phyloP scores from a whole-genome alignment of 2,113 vertebrate species.

The Euleptes europaea region DNA sequence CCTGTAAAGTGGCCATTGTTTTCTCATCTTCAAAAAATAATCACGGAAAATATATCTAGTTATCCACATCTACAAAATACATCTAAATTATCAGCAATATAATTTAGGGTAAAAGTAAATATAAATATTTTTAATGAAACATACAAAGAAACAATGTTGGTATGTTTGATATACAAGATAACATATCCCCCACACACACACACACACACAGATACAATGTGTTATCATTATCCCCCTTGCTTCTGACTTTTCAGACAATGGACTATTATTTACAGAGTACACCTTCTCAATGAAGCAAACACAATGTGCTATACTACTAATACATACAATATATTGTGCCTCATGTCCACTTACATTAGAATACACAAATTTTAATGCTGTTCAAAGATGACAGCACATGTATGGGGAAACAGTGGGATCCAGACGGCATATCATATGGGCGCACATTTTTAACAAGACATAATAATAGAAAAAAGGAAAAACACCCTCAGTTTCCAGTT shows the following conservation, averaged over 20 bases:
- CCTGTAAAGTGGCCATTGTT: conserved; percentile 30
- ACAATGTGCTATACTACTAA: conserved; percentile 55
- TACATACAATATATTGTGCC: conserved; percentile 66
- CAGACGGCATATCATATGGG: conserved; percentile 82
- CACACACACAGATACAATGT: conserved; percentile 29
- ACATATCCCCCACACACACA: background rate
- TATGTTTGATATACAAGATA: background rate
- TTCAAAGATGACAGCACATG: conserved; percentile 87
- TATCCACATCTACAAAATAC: background rate
- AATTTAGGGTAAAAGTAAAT: background rate
- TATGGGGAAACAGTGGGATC: conserved; percentile 86
- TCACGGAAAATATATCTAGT: background rate
- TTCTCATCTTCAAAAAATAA: conserved; percentile 32
- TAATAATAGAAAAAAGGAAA: conserved; percentile 45
- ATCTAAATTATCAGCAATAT: background rate
- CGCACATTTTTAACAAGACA: conserved; percentile 59
- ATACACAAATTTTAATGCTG: conserved; percentile 79
- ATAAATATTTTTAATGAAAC: conserved; percentile 1
- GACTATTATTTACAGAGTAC: conserved; percentile 57
- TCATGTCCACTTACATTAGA: conserved; percentile 88
- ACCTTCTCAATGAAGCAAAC: conserved; percentile 61
- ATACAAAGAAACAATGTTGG: background rate
- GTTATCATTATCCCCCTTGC: conserved; percentile 43
- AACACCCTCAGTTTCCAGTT: conserved; percentile 13
- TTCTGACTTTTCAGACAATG: conserved; percentile 57